Base-by-base conservation (phyloP, 1,140 invertebrate species). In the Pectinophora gossypiella region DNA sequence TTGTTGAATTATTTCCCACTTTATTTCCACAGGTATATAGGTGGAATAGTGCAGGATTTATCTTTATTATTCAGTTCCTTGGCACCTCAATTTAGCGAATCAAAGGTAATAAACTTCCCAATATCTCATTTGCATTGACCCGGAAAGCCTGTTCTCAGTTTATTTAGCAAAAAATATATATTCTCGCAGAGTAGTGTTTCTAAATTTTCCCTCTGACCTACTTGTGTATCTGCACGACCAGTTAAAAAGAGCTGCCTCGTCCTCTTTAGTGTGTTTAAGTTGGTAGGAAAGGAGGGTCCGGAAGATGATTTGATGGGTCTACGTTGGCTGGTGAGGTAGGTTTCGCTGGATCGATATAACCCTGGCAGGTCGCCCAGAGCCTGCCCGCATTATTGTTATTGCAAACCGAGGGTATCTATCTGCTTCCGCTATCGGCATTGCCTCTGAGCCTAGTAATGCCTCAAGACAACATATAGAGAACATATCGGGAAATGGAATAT, bases 181-280 rank as follows among this genome's bases (percentile, higher is more conserved):
- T 72, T 73, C 68, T 55, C 65, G 45, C 54, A 53, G 68, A 75
- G 73, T 83, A 83, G 77, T 81, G 76, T 84, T 85, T 80, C 78
- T 84, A 85, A 79, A 84, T 85, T 83, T 84, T 85, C 78, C 79
- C 65, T 83, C 69, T 85, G 82, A 85, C 82, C 82, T 85, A 85
- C 76, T 85, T 85, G 82, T 61, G 68, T 59, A 71, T 74, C 66
- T 72, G 61, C 54, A 52, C 48, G 48, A 52, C 79, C 76, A 76
- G 58, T 56, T 53, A 51, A 56, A 9, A 40, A 2, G 82, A 61
- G 27, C 75, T 56, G 27, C 75, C 65, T 51, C 64, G 54, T 49
- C 63, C 59, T 69, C 64, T 60, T 55, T 49, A 48, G 51, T 65
- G 54, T 62, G 51, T 45, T 38, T 36, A 53, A 56, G 44, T 58